Evolutionary conservation across 2,113 vertebrate species (phyloP).

Genomic region (Formicarius rufipectus): DNA sequence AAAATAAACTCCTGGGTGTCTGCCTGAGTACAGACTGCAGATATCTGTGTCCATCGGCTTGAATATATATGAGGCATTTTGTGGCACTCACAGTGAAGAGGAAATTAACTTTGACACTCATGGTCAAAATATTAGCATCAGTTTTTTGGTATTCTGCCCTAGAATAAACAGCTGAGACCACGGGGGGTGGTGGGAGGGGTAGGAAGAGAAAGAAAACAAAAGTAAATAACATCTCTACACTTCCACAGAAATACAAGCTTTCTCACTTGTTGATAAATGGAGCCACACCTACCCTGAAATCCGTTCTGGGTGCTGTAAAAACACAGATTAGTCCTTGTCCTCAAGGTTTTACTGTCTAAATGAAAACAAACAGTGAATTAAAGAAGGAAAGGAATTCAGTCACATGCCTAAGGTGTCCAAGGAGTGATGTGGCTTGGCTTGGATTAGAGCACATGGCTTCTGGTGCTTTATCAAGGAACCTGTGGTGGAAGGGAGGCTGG

Average conservation of each 20-base stretch:
- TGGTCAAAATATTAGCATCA: neutral
- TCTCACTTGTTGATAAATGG: neutral
- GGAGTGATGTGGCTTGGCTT: neutral
- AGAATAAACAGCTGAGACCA: neutral
- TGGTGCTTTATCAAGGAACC: neutral
- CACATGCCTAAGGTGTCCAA: neutral
- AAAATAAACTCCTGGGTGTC: neutral
- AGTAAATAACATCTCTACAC: neutral
- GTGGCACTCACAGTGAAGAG: neutral
- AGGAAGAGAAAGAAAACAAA: too few relatives aligned
- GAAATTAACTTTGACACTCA: neutral
- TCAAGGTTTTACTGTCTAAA: neutral
- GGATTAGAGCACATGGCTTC: rapidly evolving
- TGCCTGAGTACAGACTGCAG: neutral
- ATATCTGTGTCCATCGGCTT: neutral
- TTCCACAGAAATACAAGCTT: neutral
- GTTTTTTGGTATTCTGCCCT: neutral
- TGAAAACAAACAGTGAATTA: neutral
- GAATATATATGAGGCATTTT: neutral
- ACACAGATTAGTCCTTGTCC: neutral
- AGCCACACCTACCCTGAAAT: neutral
- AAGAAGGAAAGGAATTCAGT: neutral
- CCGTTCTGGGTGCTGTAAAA: neutral
- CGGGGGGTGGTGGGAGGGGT: too few relatives aligned
- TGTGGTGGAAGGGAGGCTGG: neutral